phyloP scores from a whole-genome alignment of 2,888 invertebrate genomes.

The Arctia plantaginis region DNA sequence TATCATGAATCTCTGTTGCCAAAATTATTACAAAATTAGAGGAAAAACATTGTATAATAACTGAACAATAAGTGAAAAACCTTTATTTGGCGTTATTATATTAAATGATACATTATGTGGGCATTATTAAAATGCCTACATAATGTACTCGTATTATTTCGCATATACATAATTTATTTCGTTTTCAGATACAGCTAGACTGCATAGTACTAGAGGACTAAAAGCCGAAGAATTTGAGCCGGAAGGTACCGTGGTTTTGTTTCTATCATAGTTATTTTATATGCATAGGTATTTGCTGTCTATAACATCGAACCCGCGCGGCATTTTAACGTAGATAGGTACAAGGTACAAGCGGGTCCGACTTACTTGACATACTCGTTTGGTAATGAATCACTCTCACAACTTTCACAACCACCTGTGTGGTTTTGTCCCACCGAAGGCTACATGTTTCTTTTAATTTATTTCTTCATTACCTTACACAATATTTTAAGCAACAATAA shows the following conservation, averaged over 20 bases:
- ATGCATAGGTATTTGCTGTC: not conserved
- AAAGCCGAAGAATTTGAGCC: constrained; percentile 28
- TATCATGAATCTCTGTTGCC: no score
- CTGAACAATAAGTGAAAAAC: no score
- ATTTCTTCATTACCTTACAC: no score
- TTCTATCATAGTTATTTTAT: not conserved
- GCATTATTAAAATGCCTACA: no score
- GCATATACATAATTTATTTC: not conserved
- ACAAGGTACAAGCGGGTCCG: no score
- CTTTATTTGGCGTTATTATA: not conserved
- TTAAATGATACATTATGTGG: not conserved
- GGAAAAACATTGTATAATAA: no score
- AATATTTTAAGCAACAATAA: no score
- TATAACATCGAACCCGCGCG: no score
- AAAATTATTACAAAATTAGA: no score
- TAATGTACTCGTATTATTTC: not conserved
- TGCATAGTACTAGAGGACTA: constrained; percentile 23
- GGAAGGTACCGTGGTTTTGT: constrained; percentile 14
- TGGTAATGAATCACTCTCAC: not conserved
- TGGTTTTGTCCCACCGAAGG: not conserved
- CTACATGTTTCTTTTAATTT: not conserved
- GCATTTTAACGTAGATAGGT: no score
- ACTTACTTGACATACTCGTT: not conserved
- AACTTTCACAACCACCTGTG: not conserved
- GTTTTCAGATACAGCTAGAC: constrained; percentile 9